Conservation (phyloP, 2,113 vertebrate genomes). For the Nyctibius bracteatus region DNA sequence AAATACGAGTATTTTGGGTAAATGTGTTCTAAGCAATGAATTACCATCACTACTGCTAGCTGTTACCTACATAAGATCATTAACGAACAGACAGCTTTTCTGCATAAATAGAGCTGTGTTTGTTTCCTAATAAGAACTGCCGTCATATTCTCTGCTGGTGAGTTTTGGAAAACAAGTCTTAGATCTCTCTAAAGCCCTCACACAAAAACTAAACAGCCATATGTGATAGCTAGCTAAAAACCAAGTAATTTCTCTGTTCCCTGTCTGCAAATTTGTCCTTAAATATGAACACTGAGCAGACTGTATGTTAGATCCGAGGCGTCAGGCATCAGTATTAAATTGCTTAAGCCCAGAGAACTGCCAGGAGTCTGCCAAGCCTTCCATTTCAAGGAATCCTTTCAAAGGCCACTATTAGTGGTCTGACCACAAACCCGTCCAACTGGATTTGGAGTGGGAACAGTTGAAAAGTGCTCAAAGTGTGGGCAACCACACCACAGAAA, state of each 20-base stretch:
- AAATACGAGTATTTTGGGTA: constrained; percentile 26
- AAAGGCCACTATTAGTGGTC: neutral
- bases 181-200: constrained; percentile 3
- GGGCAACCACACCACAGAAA: neutral
- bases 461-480: neutral
- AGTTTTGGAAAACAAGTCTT: constrained; percentile 37
- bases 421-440: neutral
- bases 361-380: neutral
- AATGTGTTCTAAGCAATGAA: neutral
- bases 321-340: neutral
- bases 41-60: neutral
- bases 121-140: constrained; percentile 37
- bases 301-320: neutral
- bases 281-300: neutral
- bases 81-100: constrained; percentile 13
- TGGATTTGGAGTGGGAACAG: neutral
- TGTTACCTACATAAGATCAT: constrained; percentile 40
- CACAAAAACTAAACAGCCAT: constrained; percentile 26
- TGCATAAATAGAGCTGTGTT: constrained; percentile 35
- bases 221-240: constrained; percentile 32
- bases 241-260: constrained; percentile 3
- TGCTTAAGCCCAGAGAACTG: neutral
- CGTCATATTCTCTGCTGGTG: neutral
- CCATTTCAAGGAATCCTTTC: neutral
- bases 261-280: constrained; percentile 31